A percentile compares a stretch with the other conserved stretches of the same genome.
phyloP scores from a whole-genome alignment of 2,888 invertebrate species.

The Idaea biselata region DNA sequence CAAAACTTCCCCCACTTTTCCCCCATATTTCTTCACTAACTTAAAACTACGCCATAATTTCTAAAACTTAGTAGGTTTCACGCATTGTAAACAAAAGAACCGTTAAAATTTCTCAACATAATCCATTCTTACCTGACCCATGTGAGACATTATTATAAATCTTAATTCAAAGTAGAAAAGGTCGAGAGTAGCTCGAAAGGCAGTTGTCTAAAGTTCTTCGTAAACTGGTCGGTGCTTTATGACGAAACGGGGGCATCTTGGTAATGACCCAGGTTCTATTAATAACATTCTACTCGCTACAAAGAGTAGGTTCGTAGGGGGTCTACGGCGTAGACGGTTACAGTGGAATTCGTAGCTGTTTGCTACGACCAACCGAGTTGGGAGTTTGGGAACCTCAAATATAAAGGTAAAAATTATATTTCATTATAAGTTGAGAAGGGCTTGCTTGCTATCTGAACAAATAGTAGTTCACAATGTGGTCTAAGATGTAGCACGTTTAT shows the following conservation, averaged over 20 bases:
- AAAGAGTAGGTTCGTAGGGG: conserved; percentile 35
- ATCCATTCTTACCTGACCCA: conserved; percentile 30
- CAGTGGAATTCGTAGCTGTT: conserved; percentile 5
- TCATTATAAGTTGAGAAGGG: too few species aligned
- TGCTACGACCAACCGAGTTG: not conserved
- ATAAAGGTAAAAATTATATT: too few species aligned
- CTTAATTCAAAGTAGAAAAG: not conserved
- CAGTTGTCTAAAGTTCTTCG: not conserved
- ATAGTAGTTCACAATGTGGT: too few species aligned
- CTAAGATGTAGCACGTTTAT: too few species aligned
- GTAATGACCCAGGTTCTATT: conserved; percentile 56
- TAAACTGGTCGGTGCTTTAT: conserved; percentile 35
- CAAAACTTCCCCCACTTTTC: too few species aligned
- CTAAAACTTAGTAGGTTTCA: conserved; percentile 35
- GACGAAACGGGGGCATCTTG: conserved; percentile 57
- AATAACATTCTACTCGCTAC: conserved; percentile 50
- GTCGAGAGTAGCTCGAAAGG: not conserved
- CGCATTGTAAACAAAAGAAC: conserved; percentile 39
- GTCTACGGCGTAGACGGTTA: conserved; percentile 42
- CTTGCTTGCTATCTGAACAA: too few species aligned
- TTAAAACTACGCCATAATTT: not conserved
- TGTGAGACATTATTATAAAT: not conserved
- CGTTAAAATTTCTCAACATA: conserved; percentile 3
- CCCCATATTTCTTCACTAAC: too few species aligned
- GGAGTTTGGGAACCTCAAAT: too few species aligned